Base-by-base conservation (phyloP, 2,797 vertebrate genomes). In the Gobionotothen gibberifrons region DNA sequence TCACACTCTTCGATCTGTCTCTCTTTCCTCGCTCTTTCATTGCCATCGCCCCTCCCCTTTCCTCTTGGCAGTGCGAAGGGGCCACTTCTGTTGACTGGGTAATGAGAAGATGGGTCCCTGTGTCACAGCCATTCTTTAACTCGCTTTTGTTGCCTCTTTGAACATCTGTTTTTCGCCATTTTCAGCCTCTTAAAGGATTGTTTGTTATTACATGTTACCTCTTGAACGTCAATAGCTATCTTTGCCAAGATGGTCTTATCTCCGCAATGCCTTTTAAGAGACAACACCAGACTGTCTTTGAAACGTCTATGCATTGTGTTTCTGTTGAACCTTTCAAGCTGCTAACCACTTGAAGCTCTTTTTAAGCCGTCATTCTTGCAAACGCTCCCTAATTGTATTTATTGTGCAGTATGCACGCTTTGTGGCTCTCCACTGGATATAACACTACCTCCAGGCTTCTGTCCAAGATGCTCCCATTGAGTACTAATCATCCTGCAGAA, bases 401-500 rank as follows among this genome's bases (percentile, higher is more conserved):
- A 87, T 85, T 85, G 83, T 87, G 81, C 71, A 39, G 59, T 55
- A 16, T 66, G 48, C 69, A 43, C 3, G 62, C 83, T 83, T 82
- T 80, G 82, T 85, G 85, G 74, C 44, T 72, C 81, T 76, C 66
- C 57, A 47, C 64, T 76, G 74, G 79, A 84, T 84, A 47, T 66
- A 87, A 80, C 76, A 69, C 77, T 60, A 88, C 81, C 90, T 90
- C 74, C 69, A 82, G 90, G 90, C 90, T 89, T 82, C 69, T 76
- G 71, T 89, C 82, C 89, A 87, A 85, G 49, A 85, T 42, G 58
- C 60, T 85, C 69, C 81, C 79, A 81, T 79, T 84, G 85, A 90
- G 79, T 43, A 79, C 79, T 83, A 87, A 89, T 92, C 84, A 89
- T 89, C 77, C 85, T 82, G 85, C 83, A 85, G 70, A 85, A 89